Evolutionary conservation across 92 coral and sea anemone genomes (phyloP).

Genomic region (Umimayanthus chanpuru): DNA sequence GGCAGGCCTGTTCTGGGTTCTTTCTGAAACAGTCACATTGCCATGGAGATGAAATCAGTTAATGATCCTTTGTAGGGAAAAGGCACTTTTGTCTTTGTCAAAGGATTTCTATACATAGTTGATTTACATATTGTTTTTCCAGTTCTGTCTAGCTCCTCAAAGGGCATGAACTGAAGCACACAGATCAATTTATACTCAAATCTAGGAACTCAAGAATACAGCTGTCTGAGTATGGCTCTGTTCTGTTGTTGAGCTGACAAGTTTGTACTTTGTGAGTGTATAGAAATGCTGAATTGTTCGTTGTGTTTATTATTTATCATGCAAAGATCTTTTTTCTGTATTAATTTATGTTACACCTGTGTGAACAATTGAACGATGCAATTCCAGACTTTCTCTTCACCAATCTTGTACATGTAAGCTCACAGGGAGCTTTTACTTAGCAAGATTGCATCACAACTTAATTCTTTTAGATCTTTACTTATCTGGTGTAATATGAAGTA

Average conservation of each 20-base stretch:
- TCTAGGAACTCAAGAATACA: not conserved
- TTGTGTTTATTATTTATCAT: not conserved
- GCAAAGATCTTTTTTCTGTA: not conserved
- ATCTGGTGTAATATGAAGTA: not conserved
- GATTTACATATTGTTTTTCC: not conserved
- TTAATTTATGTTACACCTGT: not conserved
- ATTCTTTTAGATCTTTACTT: not conserved
- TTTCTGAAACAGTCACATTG: slow-evolving; percentile 16
- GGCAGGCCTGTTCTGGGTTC: slow-evolving; percentile 11
- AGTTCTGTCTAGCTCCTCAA: not conserved
- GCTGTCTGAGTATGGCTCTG: not conserved
- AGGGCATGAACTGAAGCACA: not conserved
- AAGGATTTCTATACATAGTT: not conserved
- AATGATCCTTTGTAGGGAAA: slow-evolving; percentile 9
- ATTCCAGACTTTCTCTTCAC: not conserved
- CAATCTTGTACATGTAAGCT: not conserved
- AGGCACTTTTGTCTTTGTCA: slow-evolving; percentile 17
- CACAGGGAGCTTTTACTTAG: not conserved
- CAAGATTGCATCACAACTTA: not conserved
- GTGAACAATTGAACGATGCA: not conserved
- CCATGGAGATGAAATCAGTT: slow-evolving; percentile 30
- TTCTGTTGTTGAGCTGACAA: not conserved
- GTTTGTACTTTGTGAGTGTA: not conserved
- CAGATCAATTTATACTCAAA: not conserved
- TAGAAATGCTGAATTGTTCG: not conserved